phyloP scores from a whole-genome alignment of 2,888 invertebrate species.

The Phaonia tiefii region DNA sequence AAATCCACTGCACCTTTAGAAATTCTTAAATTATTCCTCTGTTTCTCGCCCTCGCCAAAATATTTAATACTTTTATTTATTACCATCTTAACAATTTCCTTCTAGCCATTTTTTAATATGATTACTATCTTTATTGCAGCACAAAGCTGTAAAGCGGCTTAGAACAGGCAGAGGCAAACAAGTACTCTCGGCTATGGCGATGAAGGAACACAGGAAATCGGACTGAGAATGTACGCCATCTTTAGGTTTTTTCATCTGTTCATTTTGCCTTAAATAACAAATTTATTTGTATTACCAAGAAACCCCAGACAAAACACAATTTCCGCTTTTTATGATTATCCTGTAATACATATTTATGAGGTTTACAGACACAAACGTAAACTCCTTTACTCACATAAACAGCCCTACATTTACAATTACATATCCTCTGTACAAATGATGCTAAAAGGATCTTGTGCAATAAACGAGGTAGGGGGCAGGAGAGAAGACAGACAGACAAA shows the following conservation, averaged over 20 bases:
- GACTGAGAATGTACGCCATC: neutral
- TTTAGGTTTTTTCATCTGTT: neutral
- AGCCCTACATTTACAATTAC: slow-evolving; percentile 1
- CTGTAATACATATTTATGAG: slow-evolving; percentile 79
- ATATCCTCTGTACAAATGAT: slow-evolving; percentile 3
- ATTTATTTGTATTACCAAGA: slow-evolving; percentile 56
- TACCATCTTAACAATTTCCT: slow-evolving; percentile 61
- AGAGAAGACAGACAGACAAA: slow-evolving; percentile 4
- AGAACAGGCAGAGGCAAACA: slow-evolving; percentile 14
- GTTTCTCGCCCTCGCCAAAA: neutral
- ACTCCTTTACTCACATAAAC: slow-evolving; percentile 10
- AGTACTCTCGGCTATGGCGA: slow-evolving; percentile 13
- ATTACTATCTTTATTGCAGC: slow-evolving; percentile 61
- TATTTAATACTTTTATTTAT: slow-evolving; percentile 63
- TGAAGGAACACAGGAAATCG: slow-evolving; percentile 6
- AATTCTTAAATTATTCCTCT: too few relatives aligned
- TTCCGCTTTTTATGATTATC: slow-evolving; percentile 79
- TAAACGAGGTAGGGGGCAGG: too few relatives aligned
- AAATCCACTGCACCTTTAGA: too few relatives aligned
- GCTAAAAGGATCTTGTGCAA: slow-evolving; percentile 12
- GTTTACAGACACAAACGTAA: slow-evolving; percentile 34
- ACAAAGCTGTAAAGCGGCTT: slow-evolving; percentile 61
- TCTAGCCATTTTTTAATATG: slow-evolving; percentile 63
- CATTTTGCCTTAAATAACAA: slow-evolving; percentile 37
- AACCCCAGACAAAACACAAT: slow-evolving; percentile 73